Evolutionary conservation across 2,113 vertebrate genomes (phyloP).

Genomic region (Cephalopholis sonnerati): DNA sequence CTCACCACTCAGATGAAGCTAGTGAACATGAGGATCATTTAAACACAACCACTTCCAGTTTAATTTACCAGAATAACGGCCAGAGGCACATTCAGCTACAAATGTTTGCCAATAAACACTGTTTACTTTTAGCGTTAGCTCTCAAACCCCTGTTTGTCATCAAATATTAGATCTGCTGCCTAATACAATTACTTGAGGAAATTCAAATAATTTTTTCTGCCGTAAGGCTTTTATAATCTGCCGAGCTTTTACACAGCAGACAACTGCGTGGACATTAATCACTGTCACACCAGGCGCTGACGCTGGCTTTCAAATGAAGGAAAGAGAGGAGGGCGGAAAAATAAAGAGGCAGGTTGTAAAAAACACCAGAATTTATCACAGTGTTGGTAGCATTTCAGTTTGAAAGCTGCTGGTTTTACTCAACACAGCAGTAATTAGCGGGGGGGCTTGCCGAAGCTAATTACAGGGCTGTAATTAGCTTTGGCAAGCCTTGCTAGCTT

Average conservation of each 20-base stretch:
- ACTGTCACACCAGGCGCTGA: neutral
- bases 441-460: neutral
- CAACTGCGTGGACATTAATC: neutral
- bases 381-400: neutral
- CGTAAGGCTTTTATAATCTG: neutral
- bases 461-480: neutral
- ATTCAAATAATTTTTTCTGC: neutral
- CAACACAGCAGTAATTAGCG: neutral
- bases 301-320: neutral
- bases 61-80: neutral
- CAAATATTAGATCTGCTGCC: neutral
- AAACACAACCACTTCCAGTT: conserved; percentile 15
- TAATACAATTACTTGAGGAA: neutral
- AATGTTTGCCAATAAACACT: neutral
- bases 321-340: neutral
- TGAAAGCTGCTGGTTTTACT: neutral
- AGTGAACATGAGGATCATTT: neutral
- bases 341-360: neutral
- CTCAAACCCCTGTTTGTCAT: neutral
- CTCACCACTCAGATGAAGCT: neutral
- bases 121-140: neutral
- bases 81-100: neutral
- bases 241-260: neutral
- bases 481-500: neutral
- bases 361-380: neutral